Percentiles rank a stretch among this genome's conserved stretches.
Evolutionary conservation across 2,113 vertebrate genomes (phyloP).

Genomic region (Odocoileus virginianus): DNA sequence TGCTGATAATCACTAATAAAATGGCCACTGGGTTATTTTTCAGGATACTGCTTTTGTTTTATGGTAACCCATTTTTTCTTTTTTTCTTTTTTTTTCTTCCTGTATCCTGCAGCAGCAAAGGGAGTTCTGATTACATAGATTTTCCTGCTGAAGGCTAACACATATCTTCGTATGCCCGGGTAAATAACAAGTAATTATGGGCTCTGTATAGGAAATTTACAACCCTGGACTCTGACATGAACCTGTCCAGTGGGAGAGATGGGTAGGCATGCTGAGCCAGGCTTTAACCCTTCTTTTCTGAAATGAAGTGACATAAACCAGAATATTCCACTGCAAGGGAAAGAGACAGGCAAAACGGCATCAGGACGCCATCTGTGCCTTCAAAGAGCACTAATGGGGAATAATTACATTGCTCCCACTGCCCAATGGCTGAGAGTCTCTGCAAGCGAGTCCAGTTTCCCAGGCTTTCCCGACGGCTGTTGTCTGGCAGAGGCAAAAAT

Average conservation of each 20-base stretch:
- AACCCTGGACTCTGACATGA: neutral
- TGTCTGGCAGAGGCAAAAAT: constrained; percentile 46
- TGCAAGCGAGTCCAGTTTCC: neutral
- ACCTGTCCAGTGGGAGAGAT: constrained; percentile 30
- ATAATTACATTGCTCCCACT: constrained; percentile 38
- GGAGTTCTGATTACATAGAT: constrained; percentile 15
- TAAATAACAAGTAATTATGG: constrained; percentile 45
- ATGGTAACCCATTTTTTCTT: neutral
- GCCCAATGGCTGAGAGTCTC: neutral
- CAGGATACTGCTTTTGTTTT: neutral
- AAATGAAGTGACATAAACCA: constrained; percentile 30
- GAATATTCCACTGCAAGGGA: neutral
- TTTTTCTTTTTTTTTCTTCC: neutral
- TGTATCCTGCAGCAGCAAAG: neutral
- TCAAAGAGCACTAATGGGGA: constrained; percentile 56
- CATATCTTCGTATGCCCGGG: neutral
- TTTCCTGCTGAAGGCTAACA: constrained; percentile 2
- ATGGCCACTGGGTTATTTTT: neutral
- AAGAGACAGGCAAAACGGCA: neutral
- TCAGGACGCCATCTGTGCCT: neutral
- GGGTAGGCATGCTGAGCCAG: neutral
- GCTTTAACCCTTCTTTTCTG: neutral
- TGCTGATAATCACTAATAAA: neutral
- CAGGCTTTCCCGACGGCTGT: constrained; percentile 10
- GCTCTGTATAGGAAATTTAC: neutral